Evolutionary conservation across 2,797 vertebrate species (phyloP).

Genomic region (Melanotaenia trifasciata): DNA sequence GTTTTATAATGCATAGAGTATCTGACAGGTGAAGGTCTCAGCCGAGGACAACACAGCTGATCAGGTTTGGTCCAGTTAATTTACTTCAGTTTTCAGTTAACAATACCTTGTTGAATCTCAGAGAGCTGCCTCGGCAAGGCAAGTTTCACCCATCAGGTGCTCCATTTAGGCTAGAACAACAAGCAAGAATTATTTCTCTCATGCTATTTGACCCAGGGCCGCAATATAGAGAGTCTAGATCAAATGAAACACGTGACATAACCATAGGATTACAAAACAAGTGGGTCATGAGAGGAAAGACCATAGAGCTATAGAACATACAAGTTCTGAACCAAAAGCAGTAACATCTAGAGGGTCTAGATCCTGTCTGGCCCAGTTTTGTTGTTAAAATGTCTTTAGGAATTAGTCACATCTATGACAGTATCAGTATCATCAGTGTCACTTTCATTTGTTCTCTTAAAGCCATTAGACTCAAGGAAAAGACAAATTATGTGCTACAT

Average conservation of each 20-base stretch:
- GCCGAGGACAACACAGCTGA: conserved; percentile 5
- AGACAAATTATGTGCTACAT: neutral
- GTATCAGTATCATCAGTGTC: neutral
- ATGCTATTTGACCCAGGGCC: conserved; percentile 59
- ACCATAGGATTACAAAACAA: conserved; percentile 59
- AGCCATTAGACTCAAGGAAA: neutral
- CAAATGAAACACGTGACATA: conserved; percentile 56
- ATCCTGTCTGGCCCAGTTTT: conserved; percentile 37
- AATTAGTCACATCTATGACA: neutral
- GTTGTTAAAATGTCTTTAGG: conserved; percentile 27
- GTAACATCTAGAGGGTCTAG: conserved; percentile 8
- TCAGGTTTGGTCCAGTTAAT: neutral
- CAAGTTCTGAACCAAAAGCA: conserved; percentile 50
- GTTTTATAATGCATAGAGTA: conserved; percentile 40
- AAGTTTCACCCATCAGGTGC: conserved; percentile 34
- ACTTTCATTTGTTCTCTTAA: neutral
- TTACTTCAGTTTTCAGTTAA: conserved; percentile 7
- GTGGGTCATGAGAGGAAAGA: conserved; percentile 51
- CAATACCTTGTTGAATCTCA: neutral
- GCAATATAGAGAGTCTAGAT: conserved; percentile 39
- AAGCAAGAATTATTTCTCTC: conserved; percentile 54
- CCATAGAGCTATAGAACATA: conserved; percentile 73
- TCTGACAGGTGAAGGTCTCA: conserved; percentile 27
- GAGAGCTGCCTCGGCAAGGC: neutral
- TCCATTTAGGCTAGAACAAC: conserved; percentile 46